Conservation (phyloP, 2,797 vertebrate species). For the Hippopotamyrus pictus region DNA sequence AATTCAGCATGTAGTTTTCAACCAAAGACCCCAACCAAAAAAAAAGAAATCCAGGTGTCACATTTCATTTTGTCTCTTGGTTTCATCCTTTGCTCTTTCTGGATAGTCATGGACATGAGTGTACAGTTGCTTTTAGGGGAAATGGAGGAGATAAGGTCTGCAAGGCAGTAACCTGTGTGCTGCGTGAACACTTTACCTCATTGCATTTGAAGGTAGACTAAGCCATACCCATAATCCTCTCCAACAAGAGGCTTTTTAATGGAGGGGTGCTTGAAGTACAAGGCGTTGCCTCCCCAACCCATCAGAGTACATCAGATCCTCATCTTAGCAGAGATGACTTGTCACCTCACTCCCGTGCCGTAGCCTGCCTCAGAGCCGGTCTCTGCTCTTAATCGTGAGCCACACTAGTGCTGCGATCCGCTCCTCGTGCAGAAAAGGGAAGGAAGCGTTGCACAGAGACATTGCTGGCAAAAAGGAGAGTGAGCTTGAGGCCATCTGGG, state of each 20-base stretch:
- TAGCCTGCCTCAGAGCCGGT: neutral
- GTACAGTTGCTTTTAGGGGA: neutral
- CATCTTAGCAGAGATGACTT: neutral
- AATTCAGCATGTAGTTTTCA: constrained; percentile 13
- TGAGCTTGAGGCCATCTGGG: neutral
- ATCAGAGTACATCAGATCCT: neutral
- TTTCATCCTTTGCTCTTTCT: neutral
- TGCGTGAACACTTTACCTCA: neutral
- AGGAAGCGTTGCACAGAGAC: neutral
- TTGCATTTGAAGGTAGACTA: constrained; percentile 4
- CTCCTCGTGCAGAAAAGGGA: neutral
- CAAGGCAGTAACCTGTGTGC: neutral
- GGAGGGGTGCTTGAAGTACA: neutral
- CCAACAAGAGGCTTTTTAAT: constrained; percentile 5
- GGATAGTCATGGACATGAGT: neutral
- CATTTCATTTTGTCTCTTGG: neutral
- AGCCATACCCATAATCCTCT: constrained; percentile 7
- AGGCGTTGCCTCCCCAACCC: neutral
- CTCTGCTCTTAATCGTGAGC: neutral
- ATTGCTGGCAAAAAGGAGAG: neutral
- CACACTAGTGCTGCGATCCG: neutral
- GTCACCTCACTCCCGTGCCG: neutral
- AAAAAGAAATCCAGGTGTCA: neutral
- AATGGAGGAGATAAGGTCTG: neutral
- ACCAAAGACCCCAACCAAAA: constrained; percentile 44